These are phyloP conservation scores for Chamaetylas fuelleborni DNA, from an alignment of 2,113 vertebrate genomes.

Conservation along the genomic window DNA sequence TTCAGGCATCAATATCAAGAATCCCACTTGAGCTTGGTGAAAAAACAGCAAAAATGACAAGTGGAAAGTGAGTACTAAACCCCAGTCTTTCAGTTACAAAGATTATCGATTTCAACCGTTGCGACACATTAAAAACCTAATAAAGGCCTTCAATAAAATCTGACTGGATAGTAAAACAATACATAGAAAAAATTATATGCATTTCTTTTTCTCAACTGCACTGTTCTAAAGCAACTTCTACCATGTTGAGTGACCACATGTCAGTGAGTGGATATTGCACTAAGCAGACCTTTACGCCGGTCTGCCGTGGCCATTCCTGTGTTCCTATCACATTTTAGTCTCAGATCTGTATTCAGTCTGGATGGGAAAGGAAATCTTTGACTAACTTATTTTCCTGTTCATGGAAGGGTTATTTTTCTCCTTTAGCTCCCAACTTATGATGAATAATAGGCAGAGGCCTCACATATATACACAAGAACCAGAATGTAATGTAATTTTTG, in stretches of 20 bases:
- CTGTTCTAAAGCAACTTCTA: neutral
- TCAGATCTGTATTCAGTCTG: neutral
- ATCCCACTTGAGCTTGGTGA: neutral
- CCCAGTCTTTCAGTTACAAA: neutral
- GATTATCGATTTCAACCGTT: neutral
- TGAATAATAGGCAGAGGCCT: neutral
- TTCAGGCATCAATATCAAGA: neutral
- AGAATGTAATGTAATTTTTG: neutral
- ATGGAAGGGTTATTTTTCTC: neutral
- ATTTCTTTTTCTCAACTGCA: neutral
- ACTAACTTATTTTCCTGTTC: neutral
- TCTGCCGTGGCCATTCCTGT: neutral
- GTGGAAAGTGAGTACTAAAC: rapidly evolving
- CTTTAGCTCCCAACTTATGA: neutral
- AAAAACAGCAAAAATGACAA: neutral
- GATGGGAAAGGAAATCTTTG: neutral
- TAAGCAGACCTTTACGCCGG: neutral
- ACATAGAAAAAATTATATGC: neutral
- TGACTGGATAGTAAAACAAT: neutral
- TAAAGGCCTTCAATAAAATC: neutral
- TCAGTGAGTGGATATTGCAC: neutral
- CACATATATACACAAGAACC: neutral
- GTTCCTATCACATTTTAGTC: neutral
- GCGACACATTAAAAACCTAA: neutral
- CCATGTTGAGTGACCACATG: neutral